Evolutionary conservation across 2,888 invertebrate genomes (phyloP).

Genomic region (Cataglyphis cursor): DNA sequence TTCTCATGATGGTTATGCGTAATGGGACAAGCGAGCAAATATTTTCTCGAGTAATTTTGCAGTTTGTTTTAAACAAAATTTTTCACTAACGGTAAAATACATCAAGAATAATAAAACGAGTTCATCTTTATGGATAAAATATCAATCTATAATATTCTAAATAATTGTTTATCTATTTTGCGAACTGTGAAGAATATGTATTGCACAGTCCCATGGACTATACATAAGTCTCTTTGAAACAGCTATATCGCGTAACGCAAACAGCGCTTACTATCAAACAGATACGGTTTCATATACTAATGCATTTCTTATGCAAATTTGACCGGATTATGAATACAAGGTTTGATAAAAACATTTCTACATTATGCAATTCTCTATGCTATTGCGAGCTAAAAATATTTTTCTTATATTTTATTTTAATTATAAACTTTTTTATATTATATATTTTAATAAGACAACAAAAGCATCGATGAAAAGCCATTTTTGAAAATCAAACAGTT

Average conservation of each 20-base stretch:
- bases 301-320: constrained; percentile 15
- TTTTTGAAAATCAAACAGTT: background rate
- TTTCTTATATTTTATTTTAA: background rate
- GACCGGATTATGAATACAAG: background rate
- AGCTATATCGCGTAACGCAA: constrained; percentile 38
- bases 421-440: background rate
- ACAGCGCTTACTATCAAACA: background rate
- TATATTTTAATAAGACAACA: background rate
- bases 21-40: background rate
- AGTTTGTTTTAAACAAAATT: background rate
- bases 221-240: constrained; percentile 22
- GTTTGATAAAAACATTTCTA: background rate
- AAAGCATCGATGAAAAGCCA: background rate
- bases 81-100: background rate
- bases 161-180: background rate
- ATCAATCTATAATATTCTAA: background rate
- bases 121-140: background rate
- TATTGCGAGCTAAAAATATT: background rate
- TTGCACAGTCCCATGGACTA: background rate
- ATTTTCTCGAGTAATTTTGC: constrained; percentile 5
- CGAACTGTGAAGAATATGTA: background rate
- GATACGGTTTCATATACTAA: constrained; percentile 9
- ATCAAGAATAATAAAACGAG: background rate
- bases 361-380: background rate
- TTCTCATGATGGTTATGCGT: background rate